phyloP scores from a whole-genome alignment of 1,140 invertebrate genomes.

The Coptotermes formosanus region DNA sequence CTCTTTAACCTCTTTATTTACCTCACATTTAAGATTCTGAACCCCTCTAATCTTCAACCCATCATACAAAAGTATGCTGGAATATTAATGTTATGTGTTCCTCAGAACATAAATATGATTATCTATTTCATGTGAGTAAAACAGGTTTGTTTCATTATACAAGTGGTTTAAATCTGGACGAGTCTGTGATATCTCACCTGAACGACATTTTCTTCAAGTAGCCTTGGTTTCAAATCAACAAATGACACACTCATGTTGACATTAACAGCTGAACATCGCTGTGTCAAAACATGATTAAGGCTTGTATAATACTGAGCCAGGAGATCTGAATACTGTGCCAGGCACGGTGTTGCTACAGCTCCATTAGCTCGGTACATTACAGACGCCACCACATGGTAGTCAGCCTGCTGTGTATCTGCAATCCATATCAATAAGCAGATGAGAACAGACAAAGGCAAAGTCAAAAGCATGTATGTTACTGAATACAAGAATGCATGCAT shows the following conservation, averaged over 20 bases:
- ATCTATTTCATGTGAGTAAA: background rate
- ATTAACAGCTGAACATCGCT: conserved; percentile 90
- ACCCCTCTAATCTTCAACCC: too few species aligned
- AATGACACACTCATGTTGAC: conserved; percentile 94
- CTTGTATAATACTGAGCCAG: conserved; percentile 77
- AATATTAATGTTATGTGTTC: too few species aligned
- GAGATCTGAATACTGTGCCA: conserved; percentile 82
- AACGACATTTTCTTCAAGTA: conserved; percentile 82
- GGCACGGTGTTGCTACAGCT: conserved; percentile 77
- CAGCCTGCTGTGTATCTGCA: conserved; percentile 85
- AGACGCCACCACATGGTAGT: conserved; percentile 87
- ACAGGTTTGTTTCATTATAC: background rate
- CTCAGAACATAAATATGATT: background rate
- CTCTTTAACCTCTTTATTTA: too few species aligned
- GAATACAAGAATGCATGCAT: too few species aligned
- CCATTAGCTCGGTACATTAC: conserved; percentile 87
- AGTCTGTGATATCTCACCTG: conserved; percentile 49
- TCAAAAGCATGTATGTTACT: background rate
- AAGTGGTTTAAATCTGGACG: background rate
- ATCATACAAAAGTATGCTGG: too few species aligned
- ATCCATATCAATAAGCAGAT: conserved; percentile 26
- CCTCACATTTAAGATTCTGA: too few species aligned
- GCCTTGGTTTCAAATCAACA: conserved; percentile 69
- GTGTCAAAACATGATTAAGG: conserved; percentile 79
- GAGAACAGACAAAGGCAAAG: background rate